These are phyloP conservation scores for Scrobipalpa atriplicella DNA, from an alignment of 2,888 invertebrate species.

Conservation along the genomic window DNA sequence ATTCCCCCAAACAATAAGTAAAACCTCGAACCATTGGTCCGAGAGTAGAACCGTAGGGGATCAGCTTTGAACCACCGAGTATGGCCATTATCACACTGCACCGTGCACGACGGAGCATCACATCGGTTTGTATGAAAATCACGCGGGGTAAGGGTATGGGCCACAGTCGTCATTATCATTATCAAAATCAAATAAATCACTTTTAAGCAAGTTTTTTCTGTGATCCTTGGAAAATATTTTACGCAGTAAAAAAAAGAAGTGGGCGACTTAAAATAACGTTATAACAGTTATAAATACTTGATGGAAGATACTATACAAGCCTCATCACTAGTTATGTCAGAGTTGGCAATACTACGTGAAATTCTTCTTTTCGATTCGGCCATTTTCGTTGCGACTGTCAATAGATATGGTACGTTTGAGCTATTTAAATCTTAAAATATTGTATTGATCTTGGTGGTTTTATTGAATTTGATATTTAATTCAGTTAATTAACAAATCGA, in stretches of 20 bases:
- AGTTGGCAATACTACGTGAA: neutral
- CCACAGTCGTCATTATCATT: no score
- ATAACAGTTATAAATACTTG: neutral
- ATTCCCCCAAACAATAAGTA: no score
- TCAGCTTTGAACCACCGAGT: no score
- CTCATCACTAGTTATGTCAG: neutral
- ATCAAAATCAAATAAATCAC: no score
- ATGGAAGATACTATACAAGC: neutral
- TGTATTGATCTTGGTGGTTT: slow-evolving; percentile 30
- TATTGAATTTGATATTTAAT: neutral
- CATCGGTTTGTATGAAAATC: no score
- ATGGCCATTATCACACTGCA: no score
- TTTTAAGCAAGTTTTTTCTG: no score
- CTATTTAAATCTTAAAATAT: slow-evolving; percentile 34
- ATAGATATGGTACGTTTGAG: slow-evolving; percentile 61
- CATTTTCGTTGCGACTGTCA: slow-evolving; percentile 76
- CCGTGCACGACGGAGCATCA: no score
- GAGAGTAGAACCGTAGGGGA: no score
- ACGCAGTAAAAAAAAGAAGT: slow-evolving; percentile 21
- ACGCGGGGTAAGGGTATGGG: no score
- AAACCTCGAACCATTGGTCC: no score
- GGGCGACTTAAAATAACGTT: neutral
- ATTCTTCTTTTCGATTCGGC: slow-evolving; percentile 47
- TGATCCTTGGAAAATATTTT: no score
- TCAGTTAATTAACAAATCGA: neutral